Base-by-base conservation (phyloP, 2,113 vertebrate genomes). In the Pelodiscus sinensis region DNA sequence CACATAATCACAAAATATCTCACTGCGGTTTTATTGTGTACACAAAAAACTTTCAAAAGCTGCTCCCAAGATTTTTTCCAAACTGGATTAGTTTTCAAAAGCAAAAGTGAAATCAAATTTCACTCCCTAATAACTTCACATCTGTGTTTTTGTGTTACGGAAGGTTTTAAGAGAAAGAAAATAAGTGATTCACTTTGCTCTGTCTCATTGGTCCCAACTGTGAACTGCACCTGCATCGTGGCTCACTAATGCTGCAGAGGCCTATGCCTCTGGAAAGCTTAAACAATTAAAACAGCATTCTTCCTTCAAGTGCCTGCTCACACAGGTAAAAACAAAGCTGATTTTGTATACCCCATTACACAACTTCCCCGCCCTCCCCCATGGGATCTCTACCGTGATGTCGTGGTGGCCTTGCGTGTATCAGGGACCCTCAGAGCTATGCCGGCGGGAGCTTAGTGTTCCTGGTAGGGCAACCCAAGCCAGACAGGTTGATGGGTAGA, bases 221-320 rank as follows among this genome's bases (percentile, higher is more conserved):
- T 97, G 97, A 92, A 79, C 95, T 95, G 97, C 98, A 98, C 98
- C 98, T 98, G 98, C 96, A 97, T 93, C 12, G 12, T 97, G 95
- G 86, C 94, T 97, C 94, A 96, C 92, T 80, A 6, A 65, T 84
- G 84, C 92, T 91, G 91, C 85, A 85, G 77, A 94, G 91, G 71
- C 94, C 79, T 83, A 13, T 51, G 71, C 2, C 31, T 77, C 90
- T 88, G 87, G 91, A 95, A 94, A 92, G 90, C 86, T 94, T 79
- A 6, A 93, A 80, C 92, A 96, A 94, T 92, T 90, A 91, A 11
- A 86, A 65, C 93, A 96, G 82, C 96, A 94, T 82, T 97, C 93
- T 27, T 77, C 22, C 73, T 83, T 86, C 58, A 3, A 84, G 79
- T 84, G 88, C 55, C 88, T 54, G 52, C 52, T 91, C 58, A 55